Evolutionary conservation across 2,113 vertebrate species (phyloP).

Genomic region (Cacatua alba): DNA sequence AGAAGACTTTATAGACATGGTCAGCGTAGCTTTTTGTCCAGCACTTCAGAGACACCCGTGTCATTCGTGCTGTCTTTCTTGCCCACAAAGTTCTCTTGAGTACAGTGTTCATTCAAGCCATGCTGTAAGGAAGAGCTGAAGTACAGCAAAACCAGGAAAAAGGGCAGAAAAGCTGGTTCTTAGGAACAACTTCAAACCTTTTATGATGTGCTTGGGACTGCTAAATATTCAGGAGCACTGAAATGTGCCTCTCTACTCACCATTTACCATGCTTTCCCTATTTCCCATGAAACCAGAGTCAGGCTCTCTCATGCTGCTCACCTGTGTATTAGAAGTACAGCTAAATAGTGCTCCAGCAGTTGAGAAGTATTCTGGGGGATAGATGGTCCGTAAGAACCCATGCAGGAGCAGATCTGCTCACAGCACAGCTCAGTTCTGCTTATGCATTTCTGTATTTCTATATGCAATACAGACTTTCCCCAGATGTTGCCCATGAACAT

Average conservation of each 20-base stretch:
- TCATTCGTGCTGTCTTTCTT: background rate
- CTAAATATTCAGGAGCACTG: background rate
- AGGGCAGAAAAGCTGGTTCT: background rate
- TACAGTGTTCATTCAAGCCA: fast-evolving
- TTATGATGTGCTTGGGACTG: background rate
- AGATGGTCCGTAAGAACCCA: background rate
- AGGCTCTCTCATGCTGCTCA: background rate
- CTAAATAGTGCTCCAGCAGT: background rate
- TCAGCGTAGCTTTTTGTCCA: background rate
- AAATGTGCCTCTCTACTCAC: background rate
- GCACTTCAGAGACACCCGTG: background rate
- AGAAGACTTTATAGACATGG: background rate
- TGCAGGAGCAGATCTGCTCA: background rate
- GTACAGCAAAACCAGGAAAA: background rate
- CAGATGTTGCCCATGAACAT: background rate
- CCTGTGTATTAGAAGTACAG: background rate
- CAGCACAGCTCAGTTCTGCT: background rate
- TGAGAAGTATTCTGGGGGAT: background rate
- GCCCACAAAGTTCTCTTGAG: background rate
- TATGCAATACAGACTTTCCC: background rate
- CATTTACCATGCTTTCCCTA: background rate
- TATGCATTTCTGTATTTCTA: background rate
- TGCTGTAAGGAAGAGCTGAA: background rate
- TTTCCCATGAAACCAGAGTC: background rate
- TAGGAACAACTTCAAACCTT: background rate